Conservation (phyloP, 2,113 vertebrate genomes). For the Leiothrix lutea region DNA sequence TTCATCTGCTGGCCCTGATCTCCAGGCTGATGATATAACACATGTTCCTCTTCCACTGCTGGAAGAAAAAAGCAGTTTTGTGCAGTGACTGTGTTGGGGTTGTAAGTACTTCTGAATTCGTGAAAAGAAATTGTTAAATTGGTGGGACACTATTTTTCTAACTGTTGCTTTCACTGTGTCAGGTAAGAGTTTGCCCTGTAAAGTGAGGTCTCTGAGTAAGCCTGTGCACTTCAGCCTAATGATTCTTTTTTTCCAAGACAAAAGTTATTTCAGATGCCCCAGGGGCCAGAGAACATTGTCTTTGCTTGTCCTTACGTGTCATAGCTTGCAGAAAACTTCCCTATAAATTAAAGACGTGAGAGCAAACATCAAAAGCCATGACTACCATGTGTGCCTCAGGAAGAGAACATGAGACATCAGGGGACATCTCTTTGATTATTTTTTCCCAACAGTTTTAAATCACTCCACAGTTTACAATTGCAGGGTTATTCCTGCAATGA, state of each 20-base stretch:
- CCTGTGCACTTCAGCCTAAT: not conserved
- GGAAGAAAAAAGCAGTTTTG: not conserved
- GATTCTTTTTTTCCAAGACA: not conserved
- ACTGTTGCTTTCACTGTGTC: not conserved
- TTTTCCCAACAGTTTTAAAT: not conserved
- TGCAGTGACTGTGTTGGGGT: not conserved
- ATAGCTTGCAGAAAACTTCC: not conserved
- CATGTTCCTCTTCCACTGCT: not conserved
- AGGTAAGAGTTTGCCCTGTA: not conserved
- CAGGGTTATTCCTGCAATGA: not conserved
- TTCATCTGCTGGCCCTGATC: not conserved
- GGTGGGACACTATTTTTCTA: not conserved
- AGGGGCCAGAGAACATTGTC: not conserved
- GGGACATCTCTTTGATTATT: not conserved
- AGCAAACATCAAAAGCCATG: not conserved
- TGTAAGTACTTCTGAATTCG: not conserved
- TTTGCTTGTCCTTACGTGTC: not conserved
- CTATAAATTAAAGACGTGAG: not conserved
- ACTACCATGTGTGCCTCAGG: not conserved
- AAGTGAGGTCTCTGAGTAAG: not conserved
- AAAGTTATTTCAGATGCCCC: not conserved
- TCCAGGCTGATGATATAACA: not conserved
- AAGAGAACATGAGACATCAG: not conserved
- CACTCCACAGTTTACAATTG: not conserved
- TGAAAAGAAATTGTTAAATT: not conserved